Evolutionary conservation across 2,888 invertebrate genomes (phyloP).

Genomic region (Hypena proboscidalis): DNA sequence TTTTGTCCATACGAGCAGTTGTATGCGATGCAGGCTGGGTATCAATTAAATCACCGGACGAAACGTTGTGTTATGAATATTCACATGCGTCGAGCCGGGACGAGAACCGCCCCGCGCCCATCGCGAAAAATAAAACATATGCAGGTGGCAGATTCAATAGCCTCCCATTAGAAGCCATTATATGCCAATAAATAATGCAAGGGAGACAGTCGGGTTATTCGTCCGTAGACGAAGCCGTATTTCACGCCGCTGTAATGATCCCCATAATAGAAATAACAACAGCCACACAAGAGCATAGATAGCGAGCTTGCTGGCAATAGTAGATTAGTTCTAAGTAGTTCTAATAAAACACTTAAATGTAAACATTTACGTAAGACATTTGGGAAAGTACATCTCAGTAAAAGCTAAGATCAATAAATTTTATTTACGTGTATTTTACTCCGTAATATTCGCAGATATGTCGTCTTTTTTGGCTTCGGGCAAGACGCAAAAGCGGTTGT

Average conservation of each 20-base stretch:
- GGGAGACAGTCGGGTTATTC: constrained; percentile 74
- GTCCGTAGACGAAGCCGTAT: constrained; percentile 71
- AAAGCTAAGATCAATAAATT: too few species aligned
- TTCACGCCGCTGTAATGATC: constrained; percentile 73
- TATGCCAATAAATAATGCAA: constrained; percentile 80
- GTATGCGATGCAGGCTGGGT: constrained; percentile 57
- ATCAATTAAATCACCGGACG: constrained; percentile 75
- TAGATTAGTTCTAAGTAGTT: too few species aligned
- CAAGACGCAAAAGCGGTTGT: too few species aligned
- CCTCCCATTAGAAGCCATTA: constrained; percentile 83
- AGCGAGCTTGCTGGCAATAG: constrained; percentile 41
- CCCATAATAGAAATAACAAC: constrained; percentile 69
- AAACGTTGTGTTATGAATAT: constrained; percentile 74
- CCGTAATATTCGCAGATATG: too few species aligned
- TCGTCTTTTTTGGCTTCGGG: constrained; percentile 11
- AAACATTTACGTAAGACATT: too few species aligned
- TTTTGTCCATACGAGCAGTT: constrained; percentile 68
- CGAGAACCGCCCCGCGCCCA: constrained; percentile 55
- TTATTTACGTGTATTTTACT: too few species aligned
- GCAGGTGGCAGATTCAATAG: constrained; percentile 82
- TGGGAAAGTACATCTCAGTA: too few species aligned
- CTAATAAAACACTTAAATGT: too few species aligned
- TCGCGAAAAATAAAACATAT: constrained; percentile 71
- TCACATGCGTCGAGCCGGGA: constrained; percentile 61
- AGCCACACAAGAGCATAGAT: constrained; percentile 45